These are phyloP conservation scores for Temnothorax rugatulus DNA, from an alignment of 2,888 invertebrate species.

Conservation along the genomic window DNA sequence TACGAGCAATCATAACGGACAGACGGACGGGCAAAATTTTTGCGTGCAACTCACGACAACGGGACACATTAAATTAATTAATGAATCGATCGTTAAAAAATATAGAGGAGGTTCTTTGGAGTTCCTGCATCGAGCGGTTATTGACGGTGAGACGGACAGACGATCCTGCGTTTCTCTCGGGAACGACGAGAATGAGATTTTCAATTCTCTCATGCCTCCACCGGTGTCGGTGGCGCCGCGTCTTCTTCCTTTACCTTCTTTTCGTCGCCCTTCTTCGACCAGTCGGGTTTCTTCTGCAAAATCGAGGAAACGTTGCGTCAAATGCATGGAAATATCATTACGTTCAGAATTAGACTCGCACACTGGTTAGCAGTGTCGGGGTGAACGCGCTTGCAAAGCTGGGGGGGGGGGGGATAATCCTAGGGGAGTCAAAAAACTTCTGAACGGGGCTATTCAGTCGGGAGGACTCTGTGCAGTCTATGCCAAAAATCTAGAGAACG, in stretches of 20 bases:
- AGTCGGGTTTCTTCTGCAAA: conserved; percentile 97
- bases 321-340: conserved; percentile 23
- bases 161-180: conserved; percentile 50
- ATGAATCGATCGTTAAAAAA: conserved; percentile 47
- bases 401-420: neutral
- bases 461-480: neutral
- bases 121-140: conserved; percentile 67
- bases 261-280: conserved; percentile 97
- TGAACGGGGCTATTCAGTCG: conserved; percentile 4
- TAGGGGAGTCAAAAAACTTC: conserved; percentile 24
- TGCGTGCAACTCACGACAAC: conserved; percentile 60
- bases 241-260: conserved; percentile 95
- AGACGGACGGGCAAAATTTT: conserved; percentile 51
- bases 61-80: conserved; percentile 53
- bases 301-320: conserved; percentile 77
- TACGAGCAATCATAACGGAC: conserved; percentile 41
- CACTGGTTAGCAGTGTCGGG: conserved; percentile 68
- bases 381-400: conserved; percentile 69
- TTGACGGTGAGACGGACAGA: conserved; percentile 55
- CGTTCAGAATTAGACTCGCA: conserved; percentile 61
- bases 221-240: conserved; percentile 78
- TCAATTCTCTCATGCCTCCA: conserved; percentile 90
- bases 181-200: conserved; percentile 50
- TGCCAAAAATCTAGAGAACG: conserved; percentile 29
- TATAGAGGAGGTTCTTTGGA: conserved; percentile 59